A percentile compares a stretch with the other conserved stretches of the same genome.
phyloP scores from a whole-genome alignment of 2,797 vertebrate genomes.

The Mustela erminea region DNA sequence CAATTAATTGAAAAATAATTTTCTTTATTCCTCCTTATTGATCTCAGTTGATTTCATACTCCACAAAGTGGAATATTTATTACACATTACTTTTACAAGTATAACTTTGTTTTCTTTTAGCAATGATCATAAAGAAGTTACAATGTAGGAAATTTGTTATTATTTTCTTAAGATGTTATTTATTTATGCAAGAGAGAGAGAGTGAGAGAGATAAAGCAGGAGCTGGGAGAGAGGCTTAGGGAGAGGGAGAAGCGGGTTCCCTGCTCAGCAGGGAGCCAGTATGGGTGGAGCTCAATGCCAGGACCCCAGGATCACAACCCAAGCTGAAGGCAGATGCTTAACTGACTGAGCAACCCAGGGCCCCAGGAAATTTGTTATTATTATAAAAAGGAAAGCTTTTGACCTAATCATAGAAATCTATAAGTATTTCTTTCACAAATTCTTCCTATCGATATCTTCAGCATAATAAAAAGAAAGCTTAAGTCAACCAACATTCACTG shows the following conservation, averaged over 20 bases:
- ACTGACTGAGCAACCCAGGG: not conserved
- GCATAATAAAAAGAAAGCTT: not conserved
- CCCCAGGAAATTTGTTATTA: not conserved
- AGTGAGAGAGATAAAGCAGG: not conserved
- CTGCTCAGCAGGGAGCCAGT: not conserved
- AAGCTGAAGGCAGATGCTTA: too few species aligned
- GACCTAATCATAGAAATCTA: not conserved
- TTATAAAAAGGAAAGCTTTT: not conserved
- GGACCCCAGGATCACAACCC: not conserved
- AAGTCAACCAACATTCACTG: not conserved
- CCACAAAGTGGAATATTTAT: not conserved
- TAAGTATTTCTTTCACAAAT: not conserved
- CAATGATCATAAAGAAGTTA: not conserved
- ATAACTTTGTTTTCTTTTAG: not conserved
- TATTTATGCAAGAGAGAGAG: not conserved
- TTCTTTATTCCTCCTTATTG: not conserved
- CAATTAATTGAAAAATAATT: not conserved
- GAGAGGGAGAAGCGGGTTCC: not conserved
- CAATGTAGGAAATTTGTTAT: not conserved
- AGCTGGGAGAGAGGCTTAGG: not conserved
- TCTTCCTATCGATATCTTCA: not conserved
- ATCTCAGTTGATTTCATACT: not conserved
- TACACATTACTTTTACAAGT: not conserved
- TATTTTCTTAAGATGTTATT: not conserved
- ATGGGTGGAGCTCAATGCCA: not conserved